These are phyloP conservation scores for Drosophila borborema DNA, from an alignment of 2,888 invertebrate genomes.

Conservation along the genomic window DNA sequence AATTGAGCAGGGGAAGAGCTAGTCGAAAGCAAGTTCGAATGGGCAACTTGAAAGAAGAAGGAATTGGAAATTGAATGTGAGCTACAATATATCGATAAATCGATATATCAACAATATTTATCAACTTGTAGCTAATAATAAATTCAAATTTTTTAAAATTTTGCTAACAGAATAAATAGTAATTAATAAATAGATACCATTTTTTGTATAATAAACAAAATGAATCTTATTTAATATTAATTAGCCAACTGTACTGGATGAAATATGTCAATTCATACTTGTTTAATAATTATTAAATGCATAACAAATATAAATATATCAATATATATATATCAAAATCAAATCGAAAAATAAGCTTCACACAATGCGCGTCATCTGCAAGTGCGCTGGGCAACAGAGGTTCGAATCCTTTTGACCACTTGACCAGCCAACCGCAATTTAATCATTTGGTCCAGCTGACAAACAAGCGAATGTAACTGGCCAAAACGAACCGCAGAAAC, in stretches of 20 bases:
- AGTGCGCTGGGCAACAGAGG: slow-evolving; percentile 3
- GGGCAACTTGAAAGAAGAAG: neutral
- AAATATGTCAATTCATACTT: neutral
- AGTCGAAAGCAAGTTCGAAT: neutral
- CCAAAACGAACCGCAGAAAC: slow-evolving; percentile 59
- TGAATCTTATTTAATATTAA: neutral
- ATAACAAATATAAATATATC: too few relatives aligned
- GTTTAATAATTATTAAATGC: neutral
- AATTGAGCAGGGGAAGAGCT: neutral
- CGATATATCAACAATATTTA: neutral
- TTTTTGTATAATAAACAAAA: neutral
- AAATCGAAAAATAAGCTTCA: slow-evolving; percentile 14
- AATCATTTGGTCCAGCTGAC: slow-evolving; percentile 63
- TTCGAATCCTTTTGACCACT: slow-evolving; percentile 44
- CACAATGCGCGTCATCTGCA: slow-evolving; percentile 32
- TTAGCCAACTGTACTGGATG: neutral
- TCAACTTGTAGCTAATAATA: too few relatives aligned
- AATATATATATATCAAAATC: too few relatives aligned
- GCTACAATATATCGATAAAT: neutral
- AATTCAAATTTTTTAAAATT: too few relatives aligned
- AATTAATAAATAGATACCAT: neutral
- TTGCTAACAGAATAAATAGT: too few relatives aligned
- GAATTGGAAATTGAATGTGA: neutral
- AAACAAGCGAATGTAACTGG: slow-evolving; percentile 40
- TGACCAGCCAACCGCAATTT: slow-evolving; percentile 64